Evolutionary conservation across 2,797 vertebrate species (phyloP).

Genomic region (Rhinichthys osculus): DNA sequence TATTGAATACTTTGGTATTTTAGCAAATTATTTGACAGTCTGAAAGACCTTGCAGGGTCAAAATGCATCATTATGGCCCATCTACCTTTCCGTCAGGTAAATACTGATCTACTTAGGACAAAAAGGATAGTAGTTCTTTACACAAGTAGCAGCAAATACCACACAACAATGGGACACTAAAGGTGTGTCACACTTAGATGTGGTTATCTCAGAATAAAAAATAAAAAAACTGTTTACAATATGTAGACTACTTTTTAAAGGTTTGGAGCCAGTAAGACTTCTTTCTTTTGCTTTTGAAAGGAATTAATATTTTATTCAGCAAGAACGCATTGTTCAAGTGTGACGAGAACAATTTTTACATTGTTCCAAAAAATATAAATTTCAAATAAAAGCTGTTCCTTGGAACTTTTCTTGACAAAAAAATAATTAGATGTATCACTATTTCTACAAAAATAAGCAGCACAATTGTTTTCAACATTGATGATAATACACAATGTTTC

Average conservation of each 20-base stretch:
- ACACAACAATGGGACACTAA: conserved; percentile 14
- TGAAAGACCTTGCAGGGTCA: not conserved
- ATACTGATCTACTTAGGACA: conserved; percentile 57
- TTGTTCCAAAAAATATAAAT: not conserved
- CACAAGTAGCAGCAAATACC: conserved; percentile 59
- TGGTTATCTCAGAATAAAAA: conserved; percentile 8
- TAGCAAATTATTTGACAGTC: not conserved
- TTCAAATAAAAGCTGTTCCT: not conserved
- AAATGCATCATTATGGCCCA: conserved; percentile 31
- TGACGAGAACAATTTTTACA: not conserved
- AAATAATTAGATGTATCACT: not conserved
- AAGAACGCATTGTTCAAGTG: not conserved
- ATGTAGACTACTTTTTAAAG: not conserved
- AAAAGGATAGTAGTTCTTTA: conserved; percentile 39
- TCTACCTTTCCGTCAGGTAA: conserved; percentile 46
- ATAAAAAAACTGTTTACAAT: conserved; percentile 59
- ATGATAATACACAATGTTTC: not conserved
- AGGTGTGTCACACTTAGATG: conserved; percentile 46
- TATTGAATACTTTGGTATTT: not conserved
- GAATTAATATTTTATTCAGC: not conserved
- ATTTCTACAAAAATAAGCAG: not conserved
- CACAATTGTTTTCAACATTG: not conserved
- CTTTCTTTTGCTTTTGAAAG: not conserved
- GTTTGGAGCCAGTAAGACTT: not conserved
- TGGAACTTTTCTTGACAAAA: not conserved